Evolutionary conservation across 2,797 vertebrate species (phyloP), one percentile per base, ranked within the genome.

Genomic region (Alcedo quadribrachys): DNA sequence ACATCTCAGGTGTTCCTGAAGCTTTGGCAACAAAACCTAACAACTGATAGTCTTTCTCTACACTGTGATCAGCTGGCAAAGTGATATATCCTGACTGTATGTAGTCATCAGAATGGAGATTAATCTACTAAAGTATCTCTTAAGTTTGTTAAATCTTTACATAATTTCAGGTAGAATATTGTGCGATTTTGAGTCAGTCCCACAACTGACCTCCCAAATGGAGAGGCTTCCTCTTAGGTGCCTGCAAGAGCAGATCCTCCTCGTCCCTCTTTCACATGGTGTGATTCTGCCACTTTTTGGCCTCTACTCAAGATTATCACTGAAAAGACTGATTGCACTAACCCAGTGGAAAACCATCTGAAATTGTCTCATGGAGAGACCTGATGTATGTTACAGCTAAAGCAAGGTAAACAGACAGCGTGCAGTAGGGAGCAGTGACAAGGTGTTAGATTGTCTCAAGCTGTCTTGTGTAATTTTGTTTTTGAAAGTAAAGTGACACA

Each of bases 391-490:
- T 65, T 82, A 58, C 78, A 94, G 75, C 45, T 88, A 91, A 68
- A 73, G 68, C 78, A 90, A 94, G 90, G 88, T 94, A 95, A 96
- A 96, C 90, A 95, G 71, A 94, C 94, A 95, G 94, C 93, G 89
- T 95, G 95, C 37, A 80, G 78, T 2, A 88, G 50, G 71, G 86
- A 95, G 75, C 88, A 77, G 51, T 93, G 94, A 96, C 92, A 95
- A 94, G 74, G 88, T 94, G 94, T 94, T 94, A 94, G 93, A 95
- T 94, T 89, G 94, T 84, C 93, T 95, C 95, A 96, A 95, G 95
- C 92, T 95, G 94, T 96, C 88, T 96, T 50, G 45, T 90, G 89
- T 93, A 93, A 90, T 93, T 92, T 87, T 89, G 75, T 77, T 95
- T 95, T 54, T 61, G 65, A 85, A 95, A 93, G 48, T 63, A 78